Conservation (phyloP, 1,140 invertebrate species). For the Aphis craccivora region DNA sequence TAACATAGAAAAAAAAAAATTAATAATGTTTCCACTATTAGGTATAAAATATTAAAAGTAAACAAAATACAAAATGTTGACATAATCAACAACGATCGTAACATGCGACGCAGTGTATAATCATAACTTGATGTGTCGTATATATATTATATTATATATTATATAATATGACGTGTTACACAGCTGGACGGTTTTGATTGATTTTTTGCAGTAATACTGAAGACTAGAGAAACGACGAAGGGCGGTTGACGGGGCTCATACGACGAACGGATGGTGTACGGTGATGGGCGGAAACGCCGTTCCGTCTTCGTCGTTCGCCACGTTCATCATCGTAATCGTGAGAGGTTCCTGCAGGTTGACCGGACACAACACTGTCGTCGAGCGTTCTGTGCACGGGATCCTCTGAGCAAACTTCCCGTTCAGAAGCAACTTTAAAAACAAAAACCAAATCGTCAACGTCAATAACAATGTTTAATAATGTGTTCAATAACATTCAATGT, state of each 20-base stretch:
- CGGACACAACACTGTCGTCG: conserved; percentile 59
- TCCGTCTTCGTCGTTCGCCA: conserved; percentile 8
- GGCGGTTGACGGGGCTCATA: not conserved
- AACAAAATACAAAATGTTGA: conserved; percentile 42
- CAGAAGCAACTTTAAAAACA: conserved; percentile 50
- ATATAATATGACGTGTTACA: not conserved
- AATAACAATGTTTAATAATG: not conserved
- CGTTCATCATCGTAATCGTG: conserved; percentile 54
- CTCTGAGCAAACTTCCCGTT: conserved; percentile 58
- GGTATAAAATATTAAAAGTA: conserved; percentile 44
- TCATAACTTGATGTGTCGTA: not conserved
- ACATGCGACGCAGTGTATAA: not conserved
- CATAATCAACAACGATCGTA: not conserved
- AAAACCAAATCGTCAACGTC: not conserved
- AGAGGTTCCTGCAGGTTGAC: conserved; percentile 58
- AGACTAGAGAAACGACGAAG: conserved; percentile 39
- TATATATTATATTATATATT: not conserved
- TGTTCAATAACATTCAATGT: not conserved
- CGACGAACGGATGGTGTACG: conserved; percentile 31
- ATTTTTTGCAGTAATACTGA: not conserved
- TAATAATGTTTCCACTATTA: conserved; percentile 2
- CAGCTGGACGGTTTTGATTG: conserved; percentile 29
- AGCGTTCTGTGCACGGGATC: conserved; percentile 43
- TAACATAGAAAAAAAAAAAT: conserved; percentile 27
- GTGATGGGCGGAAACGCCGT: conserved; percentile 5